phyloP scores from a whole-genome alignment of 2,797 vertebrate species.

The Danio choprae region DNA sequence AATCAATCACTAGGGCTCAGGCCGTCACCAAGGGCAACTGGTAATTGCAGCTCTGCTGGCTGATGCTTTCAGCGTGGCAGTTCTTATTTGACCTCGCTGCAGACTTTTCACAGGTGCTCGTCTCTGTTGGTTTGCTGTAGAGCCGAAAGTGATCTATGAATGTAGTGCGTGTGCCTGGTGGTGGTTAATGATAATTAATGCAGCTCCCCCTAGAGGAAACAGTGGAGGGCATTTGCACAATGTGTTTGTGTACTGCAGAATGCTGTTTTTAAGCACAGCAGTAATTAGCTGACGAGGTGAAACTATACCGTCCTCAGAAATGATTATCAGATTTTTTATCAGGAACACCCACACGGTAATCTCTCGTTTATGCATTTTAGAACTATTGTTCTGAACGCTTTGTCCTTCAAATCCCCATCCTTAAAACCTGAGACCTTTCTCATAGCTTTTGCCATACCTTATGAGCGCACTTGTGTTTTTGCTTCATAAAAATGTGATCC shows the following conservation, averaged over 20 bases:
- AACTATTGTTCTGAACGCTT: not conserved
- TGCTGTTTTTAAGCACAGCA: slow-evolving; percentile 63
- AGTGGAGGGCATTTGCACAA: slow-evolving; percentile 17
- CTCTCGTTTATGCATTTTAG: not conserved
- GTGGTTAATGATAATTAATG: slow-evolving; percentile 43
- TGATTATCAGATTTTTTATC: not conserved
- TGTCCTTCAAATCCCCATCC: not conserved
- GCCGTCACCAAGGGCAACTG: slow-evolving; percentile 62
- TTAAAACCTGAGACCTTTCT: not conserved
- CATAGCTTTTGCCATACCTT: not conserved
- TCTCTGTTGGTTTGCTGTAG: slow-evolving; percentile 27
- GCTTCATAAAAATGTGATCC: too few relatives aligned
- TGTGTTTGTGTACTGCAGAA: slow-evolving; percentile 23
- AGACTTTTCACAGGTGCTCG: not conserved
- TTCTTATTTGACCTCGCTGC: slow-evolving; percentile 33
- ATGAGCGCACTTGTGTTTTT: too few relatives aligned
- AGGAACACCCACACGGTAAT: not conserved
- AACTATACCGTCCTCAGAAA: not conserved
- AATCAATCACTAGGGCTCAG: slow-evolving; percentile 69
- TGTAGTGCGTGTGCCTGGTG: not conserved
- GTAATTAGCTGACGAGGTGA: slow-evolving; percentile 18
- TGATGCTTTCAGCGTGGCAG: slow-evolving; percentile 44
- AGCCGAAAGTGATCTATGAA: slow-evolving; percentile 43
- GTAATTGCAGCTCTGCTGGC: slow-evolving; percentile 60
- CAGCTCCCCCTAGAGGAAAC: slow-evolving; percentile 42